Base-by-base conservation (phyloP, 2,797 vertebrate species). In the Spinus olivaceus region DNA sequence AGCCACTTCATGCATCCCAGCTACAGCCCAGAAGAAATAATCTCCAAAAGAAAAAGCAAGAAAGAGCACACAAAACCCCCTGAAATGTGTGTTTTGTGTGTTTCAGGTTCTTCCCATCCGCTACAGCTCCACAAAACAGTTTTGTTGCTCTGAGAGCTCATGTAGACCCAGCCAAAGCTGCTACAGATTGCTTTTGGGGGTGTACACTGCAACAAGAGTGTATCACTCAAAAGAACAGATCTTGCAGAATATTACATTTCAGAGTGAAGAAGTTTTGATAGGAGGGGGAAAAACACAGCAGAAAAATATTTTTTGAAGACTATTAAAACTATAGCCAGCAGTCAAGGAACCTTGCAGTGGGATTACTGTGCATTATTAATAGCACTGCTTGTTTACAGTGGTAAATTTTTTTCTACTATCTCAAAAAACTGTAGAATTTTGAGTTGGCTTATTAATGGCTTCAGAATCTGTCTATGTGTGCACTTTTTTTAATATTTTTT, bases 121-220 rank as follows among this genome's bases (percentile, higher is more conserved):
- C 13, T 37, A 14, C n/a, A 49, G 12, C 6, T 14, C 32, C 32
- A 12, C 25, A 49, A 32, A 49, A 3, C 10, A 42, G 5, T 35
- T 78, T 54, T 39, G 10, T 8, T 50, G 12, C 6, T 39, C 56
- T 59, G 37, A 27, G 25, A 28, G 17, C 8, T 66, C 7, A 7
- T 1, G 14, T 3, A 35, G 21, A 42, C 14, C 22, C 10, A 72
- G 14, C 1, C 0, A 0, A 37, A 56, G 1, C 12, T 64, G 35
- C 42, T 81, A 32, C 7, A 74, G 64, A 12, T 41, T 72, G 35
- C 10, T 47, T 5, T 6, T 73, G 47, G 18, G 37, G 14, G 35
- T 60, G 7, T 32, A 12, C 25, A 19, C 0, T 3, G 14, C 44
- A 71, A 10, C 12, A 73, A 27, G 51, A 56, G 3, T 16, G 1